Evolutionary conservation across 1,140 invertebrate genomes (phyloP), one percentile per base, ranked within the genome.

Genomic region (Anthonomus grandis): DNA sequence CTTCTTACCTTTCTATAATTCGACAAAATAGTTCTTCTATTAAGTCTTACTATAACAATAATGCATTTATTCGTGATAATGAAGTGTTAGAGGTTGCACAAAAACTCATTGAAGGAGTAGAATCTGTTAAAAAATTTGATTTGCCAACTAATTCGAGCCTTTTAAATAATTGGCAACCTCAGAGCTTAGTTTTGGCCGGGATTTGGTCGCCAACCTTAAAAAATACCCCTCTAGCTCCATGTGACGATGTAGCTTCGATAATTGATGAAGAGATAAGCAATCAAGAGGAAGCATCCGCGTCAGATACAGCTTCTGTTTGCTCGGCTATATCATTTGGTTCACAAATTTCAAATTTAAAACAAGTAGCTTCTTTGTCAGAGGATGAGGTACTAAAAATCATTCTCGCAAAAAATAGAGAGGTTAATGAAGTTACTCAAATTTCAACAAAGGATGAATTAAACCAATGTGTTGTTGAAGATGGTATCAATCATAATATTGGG

Each of bases 61-160:
- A 80, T 62, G 91, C 93, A 0, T 90, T 89, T 70, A 75, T 95
- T 5, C 78, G 89, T 64, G 91, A 95, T 66, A 59, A 73, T 9
- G 90, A 94, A 60, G 76, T 85, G n/a, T 75, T 91, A 25, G 89
- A 93, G 68, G 82, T 92, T 1, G 82, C 87, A 5, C 83, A 87
- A 63, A 80, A 82, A 63, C 75, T 90, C 4, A 76, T 95, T 31
- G 84, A 89, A 68, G 89, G 85, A 27, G 70, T 95, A n/a, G 87
- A 91, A 66, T 76, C 80, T 21, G 83, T 86, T 68, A 76, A 85
- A n/a, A 74, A 79, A 21, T 95, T 97, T 70, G 80, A 88, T 53
- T 73, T 97, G 49, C 88, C 90, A 2, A 88, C 82, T 57, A 96
- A 96, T 78, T 91, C 90, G 0, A 92, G 88, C 68, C 70, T 94